phyloP scores from a whole-genome alignment of 1,140 invertebrate species.

The Saxidomus purpurata region DNA sequence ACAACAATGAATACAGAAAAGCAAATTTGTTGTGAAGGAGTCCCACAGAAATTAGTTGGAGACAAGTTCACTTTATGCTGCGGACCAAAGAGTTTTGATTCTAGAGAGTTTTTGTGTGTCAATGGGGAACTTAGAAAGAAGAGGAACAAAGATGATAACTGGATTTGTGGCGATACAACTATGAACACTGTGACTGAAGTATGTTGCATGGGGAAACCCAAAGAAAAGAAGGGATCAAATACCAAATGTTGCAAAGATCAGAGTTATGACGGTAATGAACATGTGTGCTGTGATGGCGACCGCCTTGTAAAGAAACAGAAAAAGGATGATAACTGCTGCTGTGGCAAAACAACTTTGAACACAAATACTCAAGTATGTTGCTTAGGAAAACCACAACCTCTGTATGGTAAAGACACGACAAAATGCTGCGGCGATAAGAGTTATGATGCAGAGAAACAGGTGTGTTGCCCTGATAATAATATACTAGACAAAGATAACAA shows the following conservation, averaged over 20 bases:
- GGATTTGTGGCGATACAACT: constrained; percentile 56
- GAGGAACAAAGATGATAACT: constrained; percentile 50
- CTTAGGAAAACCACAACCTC: constrained; percentile 30
- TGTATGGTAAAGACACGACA: constrained; percentile 6
- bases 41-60: constrained; percentile 44
- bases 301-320: constrained; percentile 15
- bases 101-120: constrained; percentile 28
- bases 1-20: constrained; percentile 54
- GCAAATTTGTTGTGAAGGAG: constrained; percentile 63
- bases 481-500: constrained; percentile 23
- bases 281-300: constrained; percentile 57
- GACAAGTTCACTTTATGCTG: constrained; percentile 53
- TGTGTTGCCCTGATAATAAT: constrained; percentile 46
- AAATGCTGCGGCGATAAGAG: constrained; percentile 57
- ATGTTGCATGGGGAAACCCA: constrained; percentile 55
- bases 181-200: constrained; percentile 58
- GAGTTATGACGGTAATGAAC: constrained; percentile 49
- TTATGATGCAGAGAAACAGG: constrained; percentile 35
- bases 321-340: constrained; percentile 60
- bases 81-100: constrained; percentile 38
- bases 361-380: constrained; percentile 58
- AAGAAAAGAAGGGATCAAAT: constrained; percentile 17
- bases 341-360: constrained; percentile 58
- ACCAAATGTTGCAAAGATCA: constrained; percentile 50
- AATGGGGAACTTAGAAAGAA: constrained; percentile 33